Percentiles rank a stretch among this genome's conserved stretches.
These are phyloP conservation scores for Garrulus glandarius DNA, from an alignment of 2,797 vertebrate species.

Conservation along the genomic window DNA sequence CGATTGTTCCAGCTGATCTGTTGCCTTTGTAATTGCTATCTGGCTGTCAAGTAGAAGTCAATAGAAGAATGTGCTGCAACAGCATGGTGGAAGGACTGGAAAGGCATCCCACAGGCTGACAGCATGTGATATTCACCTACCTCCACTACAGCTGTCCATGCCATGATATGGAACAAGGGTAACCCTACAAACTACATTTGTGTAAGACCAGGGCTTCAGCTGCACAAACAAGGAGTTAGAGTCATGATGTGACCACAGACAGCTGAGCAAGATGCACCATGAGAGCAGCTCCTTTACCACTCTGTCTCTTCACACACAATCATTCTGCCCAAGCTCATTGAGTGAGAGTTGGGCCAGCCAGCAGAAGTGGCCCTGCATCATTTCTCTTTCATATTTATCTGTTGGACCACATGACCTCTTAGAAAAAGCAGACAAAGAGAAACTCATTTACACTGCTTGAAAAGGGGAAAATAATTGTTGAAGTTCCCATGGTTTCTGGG, in stretches of 20 bases:
- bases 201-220: neutral
- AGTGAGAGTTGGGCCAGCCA: neutral
- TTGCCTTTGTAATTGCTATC: neutral
- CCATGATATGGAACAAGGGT: fast-evolving
- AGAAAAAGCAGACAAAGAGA: conserved; percentile 39
- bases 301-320: neutral
- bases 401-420: neutral
- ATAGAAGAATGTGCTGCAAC: neutral
- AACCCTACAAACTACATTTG: neutral
- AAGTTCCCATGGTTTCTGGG: neutral
- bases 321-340: neutral
- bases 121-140: neutral
- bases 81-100: neutral
- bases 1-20: neutral
- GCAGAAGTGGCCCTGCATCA: neutral
- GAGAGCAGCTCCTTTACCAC: neutral
- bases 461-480: neutral
- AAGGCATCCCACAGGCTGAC: neutral
- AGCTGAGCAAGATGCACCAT: neutral
- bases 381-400: neutral
- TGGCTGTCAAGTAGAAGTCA: neutral
- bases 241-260: neutral
- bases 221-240: neutral
- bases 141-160: neutral
- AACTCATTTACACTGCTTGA: neutral